Evolutionary conservation across 2,797 vertebrate genomes (phyloP), one percentile per base, ranked within the genome.

Genomic region (Aeoliscus strigatus): DNA sequence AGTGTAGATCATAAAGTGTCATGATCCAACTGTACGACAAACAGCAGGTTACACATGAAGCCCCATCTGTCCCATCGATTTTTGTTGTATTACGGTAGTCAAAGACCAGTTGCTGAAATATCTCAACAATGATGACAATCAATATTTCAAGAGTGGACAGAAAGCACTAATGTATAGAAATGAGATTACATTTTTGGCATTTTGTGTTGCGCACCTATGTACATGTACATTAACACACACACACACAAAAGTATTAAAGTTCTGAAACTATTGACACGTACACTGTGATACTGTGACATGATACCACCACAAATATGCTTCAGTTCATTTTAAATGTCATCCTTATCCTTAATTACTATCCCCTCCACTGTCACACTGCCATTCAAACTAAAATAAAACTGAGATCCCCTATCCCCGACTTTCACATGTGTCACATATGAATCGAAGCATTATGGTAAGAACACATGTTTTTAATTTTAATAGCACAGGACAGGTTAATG

Each of bases 41-140:
- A 66, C 14, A 9, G 24, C 4, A 52, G 35, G 39, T 60, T 12
- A 55, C 29, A 27, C 27, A 15, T 27, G 17, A 57, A 51, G 37
- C 37, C 51, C 30, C 13, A 16, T 56, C 35, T 47, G 31, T 64
- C 32, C 35, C 23, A 15, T 53, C 6, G 14, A 60, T 62, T 27
- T 46, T 75, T 67, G 55, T 42, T 58, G 38, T 43, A 18, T 34
- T 9, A 35, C 0, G 9, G 51, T 66, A 73, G 77, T 76, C 70
- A 79, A 73, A 79, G 81, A 82, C 59, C 65, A 73, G 60, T 69
- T 68, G 59, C 52, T 51, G 9, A 79, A 70, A 63, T 60, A 37
- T 77, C 66, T 72, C 29, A 63, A 84, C 61, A 73, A 79, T 48
- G 41, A 86, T 74, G 86, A 87, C 86, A 89, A 89, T 88, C 86